These are phyloP conservation scores for Prolemur simus DNA, from an alignment of 2,113 vertebrate species.

Conservation along the genomic window DNA sequence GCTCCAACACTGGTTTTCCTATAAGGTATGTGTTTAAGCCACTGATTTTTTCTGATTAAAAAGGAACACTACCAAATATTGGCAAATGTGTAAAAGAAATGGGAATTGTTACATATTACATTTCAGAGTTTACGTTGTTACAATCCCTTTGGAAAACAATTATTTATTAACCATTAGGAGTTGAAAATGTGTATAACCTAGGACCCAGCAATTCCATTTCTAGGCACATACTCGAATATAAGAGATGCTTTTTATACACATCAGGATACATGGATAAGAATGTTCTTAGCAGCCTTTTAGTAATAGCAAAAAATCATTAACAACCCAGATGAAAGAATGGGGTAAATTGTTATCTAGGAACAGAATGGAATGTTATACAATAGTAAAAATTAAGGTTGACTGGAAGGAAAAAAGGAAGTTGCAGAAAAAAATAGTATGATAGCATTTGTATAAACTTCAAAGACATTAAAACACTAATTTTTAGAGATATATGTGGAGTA, in stretches of 20 bases:
- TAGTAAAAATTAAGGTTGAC: neutral
- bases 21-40: neutral
- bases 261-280: neutral
- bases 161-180: neutral
- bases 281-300: slow-evolving; percentile 18
- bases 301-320: neutral
- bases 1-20: neutral
- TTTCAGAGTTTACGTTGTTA: neutral
- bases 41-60: neutral
- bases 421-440: neutral
- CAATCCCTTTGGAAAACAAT: neutral
- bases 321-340: neutral
- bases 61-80: slow-evolving; percentile 9
- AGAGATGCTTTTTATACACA: neutral
- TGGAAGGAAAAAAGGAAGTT: neutral
- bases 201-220: neutral
- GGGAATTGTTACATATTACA: neutral
- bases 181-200: neutral
- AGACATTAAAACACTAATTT: slow-evolving; percentile 4
- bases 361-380: neutral
- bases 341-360: neutral
- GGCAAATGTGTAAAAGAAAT: neutral
- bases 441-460: neutral
- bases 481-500: neutral
- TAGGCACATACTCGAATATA: neutral